Evolutionary conservation across 2,113 vertebrate genomes (phyloP).

Genomic region (Notothenia rossii): DNA sequence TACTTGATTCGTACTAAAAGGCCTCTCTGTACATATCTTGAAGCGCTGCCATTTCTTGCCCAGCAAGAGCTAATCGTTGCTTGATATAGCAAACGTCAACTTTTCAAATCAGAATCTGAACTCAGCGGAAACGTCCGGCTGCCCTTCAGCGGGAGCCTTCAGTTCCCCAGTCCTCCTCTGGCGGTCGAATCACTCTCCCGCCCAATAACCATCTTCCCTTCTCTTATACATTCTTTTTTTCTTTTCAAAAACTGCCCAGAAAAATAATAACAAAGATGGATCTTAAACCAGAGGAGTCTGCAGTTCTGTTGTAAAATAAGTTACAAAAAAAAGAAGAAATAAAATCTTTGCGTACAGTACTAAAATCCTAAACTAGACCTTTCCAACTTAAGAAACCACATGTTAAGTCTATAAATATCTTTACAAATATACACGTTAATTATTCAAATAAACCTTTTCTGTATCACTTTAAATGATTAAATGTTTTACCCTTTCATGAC

Average conservation of each 20-base stretch:
- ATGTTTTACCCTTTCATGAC: constrained; percentile 85
- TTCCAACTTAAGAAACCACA: constrained; percentile 86
- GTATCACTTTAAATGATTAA: constrained; percentile 86
- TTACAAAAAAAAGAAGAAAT: constrained; percentile 87
- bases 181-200: constrained; percentile 36
- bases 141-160: constrained; percentile 6
- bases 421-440: constrained; percentile 98
- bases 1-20: constrained; percentile 44
- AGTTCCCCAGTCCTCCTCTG: constrained; percentile 13
- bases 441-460: constrained; percentile 89
- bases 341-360: constrained; percentile 88
- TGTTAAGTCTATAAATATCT: constrained; percentile 97
- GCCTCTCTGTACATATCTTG: constrained; percentile 34
- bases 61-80: constrained; percentile 82
- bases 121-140: constrained; percentile 21
- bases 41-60: constrained; percentile 67
- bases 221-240: constrained; percentile 83
- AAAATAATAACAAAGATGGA: constrained; percentile 58
- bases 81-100: constrained; percentile 80
- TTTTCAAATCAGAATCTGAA: constrained; percentile 81
- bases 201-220: constrained; percentile 62
- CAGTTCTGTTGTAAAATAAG: constrained; percentile 92
- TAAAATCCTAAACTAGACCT: constrained; percentile 83
- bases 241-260: constrained; percentile 60
- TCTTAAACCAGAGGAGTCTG: constrained; percentile 78